Base-by-base conservation (phyloP, 2,113 vertebrate species). In the Octodon degus region DNA sequence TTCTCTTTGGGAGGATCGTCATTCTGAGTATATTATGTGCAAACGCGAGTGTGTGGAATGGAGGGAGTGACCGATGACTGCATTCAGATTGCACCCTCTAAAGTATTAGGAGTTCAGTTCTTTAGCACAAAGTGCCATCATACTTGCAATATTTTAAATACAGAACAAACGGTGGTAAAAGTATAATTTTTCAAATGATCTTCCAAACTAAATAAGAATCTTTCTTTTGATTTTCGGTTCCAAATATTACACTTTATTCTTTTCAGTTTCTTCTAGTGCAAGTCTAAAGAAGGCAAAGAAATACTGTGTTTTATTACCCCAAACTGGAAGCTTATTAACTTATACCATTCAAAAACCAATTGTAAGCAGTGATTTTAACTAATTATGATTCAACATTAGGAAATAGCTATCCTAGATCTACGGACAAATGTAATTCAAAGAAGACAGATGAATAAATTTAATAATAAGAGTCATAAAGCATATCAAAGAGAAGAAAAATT, bases 141-240 rank as follows among this genome's bases (percentile, higher is more conserved):
- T 65, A 43, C 67, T 86, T 50, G 2, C 27, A 81, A 27, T 91
- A 22, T 47, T 91, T 40, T 67, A 91, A 89, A 68, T 53, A 72
- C 6, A 83, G 47, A 89, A 94, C 19, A 91, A 93, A 92, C 74
- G n/a, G 14, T 17, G 88, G 90, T n/a, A 74, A 89, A 94, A 84
- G 7, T 84, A 80, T 70, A 96, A 43, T 90, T 89, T 43, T 53
- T 63, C 62, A 87, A 70, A 63, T 20, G 55, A 19, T 5, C 1
- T 4, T 0, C 2, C 3, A 67, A 96, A 79, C 77, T 40, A 91
- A 79, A 30, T 84, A 67, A 86, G 5, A 89, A 62, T 70, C 79
- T 91, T 86, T 81, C 20, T 14, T 90, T 80, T 87, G 32, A 1
- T 25, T 68, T 91, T 83, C 24, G 62, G 2, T 85, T 55, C 25